Percentiles rank a stretch among this genome's conserved stretches.
phyloP scores from a whole-genome alignment of 2,797 vertebrate genomes.

The Rhinoraja longicauda region DNA sequence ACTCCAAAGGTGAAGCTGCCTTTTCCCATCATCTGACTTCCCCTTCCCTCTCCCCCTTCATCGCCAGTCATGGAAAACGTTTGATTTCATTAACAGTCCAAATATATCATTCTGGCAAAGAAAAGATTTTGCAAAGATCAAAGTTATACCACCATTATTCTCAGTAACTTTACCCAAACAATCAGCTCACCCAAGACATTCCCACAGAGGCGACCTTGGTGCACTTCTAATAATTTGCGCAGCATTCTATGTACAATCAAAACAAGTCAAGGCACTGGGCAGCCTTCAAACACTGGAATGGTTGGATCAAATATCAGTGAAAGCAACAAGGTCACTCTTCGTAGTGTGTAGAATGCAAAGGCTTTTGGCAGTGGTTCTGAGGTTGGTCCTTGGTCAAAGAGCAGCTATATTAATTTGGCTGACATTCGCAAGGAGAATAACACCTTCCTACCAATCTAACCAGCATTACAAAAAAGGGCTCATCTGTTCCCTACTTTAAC shows the following conservation, averaged over 20 bases:
- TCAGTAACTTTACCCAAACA: constrained; percentile 35
- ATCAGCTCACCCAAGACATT: constrained; percentile 1
- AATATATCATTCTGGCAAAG: not conserved
- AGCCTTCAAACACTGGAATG: constrained; percentile 30
- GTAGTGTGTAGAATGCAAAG: constrained; percentile 1
- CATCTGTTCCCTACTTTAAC: not conserved
- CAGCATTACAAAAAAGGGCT: too few relatives aligned
- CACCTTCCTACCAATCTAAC: not conserved
- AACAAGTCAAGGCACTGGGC: constrained; percentile 26
- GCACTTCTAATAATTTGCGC: constrained; percentile 20
- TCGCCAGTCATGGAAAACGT: constrained; percentile 41
- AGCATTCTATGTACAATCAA: not conserved
- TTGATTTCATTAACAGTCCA: constrained; percentile 45
- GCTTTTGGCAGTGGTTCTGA: constrained; percentile 2
- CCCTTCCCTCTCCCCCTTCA: constrained; percentile 2
- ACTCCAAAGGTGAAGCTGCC: constrained; percentile 40
- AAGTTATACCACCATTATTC: constrained; percentile 36
- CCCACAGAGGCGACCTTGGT: constrained; percentile 16
- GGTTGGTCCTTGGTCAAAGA: not conserved
- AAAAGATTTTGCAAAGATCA: constrained; percentile 37
- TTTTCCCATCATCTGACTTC: constrained; percentile 40
- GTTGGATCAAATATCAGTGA: constrained; percentile 24
- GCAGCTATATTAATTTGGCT: constrained; percentile 3
- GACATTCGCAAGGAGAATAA: not conserved
- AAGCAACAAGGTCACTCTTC: constrained; percentile 27